Percentiles rank a stretch among this genome's conserved stretches.
Conservation (phyloP, 2,113 vertebrate genomes). For the Tachycineta bicolor region DNA sequence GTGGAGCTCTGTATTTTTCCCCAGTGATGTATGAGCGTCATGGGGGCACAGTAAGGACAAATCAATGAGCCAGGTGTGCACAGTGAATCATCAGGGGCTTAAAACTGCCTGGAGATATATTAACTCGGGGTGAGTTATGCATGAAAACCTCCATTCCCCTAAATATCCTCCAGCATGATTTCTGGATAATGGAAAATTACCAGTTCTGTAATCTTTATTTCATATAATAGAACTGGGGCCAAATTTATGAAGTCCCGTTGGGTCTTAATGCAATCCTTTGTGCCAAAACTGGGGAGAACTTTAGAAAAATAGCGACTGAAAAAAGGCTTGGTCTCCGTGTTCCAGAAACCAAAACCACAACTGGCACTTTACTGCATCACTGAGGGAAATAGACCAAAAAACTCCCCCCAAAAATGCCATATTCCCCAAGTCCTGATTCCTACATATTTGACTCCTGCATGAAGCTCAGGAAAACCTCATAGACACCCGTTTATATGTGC, state of each 20-base stretch:
- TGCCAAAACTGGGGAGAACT: not conserved
- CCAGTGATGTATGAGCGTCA: slow-evolving; percentile 5
- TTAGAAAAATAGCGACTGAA: not conserved
- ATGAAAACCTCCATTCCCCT: not conserved
- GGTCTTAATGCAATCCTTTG: not conserved
- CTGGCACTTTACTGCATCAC: not conserved
- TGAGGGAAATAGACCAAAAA: not conserved
- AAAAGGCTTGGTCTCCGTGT: fast-evolving
- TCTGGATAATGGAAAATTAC: slow-evolving; percentile 49
- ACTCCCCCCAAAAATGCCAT: no score
- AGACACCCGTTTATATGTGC: not conserved
- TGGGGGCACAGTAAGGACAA: slow-evolving; percentile 11
- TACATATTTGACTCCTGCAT: not conserved
- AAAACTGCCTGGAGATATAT: slow-evolving; percentile 42
- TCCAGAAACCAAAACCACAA: not conserved
- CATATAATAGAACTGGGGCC: not conserved
- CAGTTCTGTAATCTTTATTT: not conserved
- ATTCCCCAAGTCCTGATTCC: not conserved
- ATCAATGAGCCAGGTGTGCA: slow-evolving; percentile 43
- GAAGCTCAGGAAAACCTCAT: not conserved
- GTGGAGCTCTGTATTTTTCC: not conserved
- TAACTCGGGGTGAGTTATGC: slow-evolving; percentile 20
- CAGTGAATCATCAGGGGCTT: slow-evolving; percentile 51
- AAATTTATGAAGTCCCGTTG: not conserved
- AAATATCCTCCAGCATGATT: slow-evolving; percentile 12